These are phyloP conservation scores for Leptinotarsa defecta DNA, from an alignment of 1,140 invertebrate genomes.

Conservation along the genomic window DNA sequence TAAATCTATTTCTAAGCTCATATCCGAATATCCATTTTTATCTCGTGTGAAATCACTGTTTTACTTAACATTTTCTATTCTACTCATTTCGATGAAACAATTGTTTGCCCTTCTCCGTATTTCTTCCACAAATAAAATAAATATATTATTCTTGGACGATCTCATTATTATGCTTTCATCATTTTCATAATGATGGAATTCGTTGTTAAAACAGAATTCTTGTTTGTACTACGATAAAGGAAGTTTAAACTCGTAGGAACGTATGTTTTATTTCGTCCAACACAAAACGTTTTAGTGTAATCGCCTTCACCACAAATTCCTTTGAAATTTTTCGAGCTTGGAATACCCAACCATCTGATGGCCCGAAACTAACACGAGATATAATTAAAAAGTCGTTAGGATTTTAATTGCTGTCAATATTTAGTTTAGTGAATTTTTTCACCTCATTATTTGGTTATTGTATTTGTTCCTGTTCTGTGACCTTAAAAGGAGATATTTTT, in stretches of 20 bases:
- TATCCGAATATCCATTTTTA: too few relatives aligned
- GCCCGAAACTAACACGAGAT: neutral
- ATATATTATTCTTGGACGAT: neutral
- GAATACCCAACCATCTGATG: conserved; percentile 2
- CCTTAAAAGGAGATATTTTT: too few relatives aligned
- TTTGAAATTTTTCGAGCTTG: neutral
- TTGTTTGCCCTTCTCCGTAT: neutral
- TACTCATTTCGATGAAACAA: neutral
- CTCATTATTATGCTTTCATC: neutral
- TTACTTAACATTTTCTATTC: neutral
- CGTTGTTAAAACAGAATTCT: neutral
- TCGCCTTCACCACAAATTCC: neutral
- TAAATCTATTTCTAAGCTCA: too few relatives aligned
- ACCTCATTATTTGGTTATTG: too few relatives aligned
- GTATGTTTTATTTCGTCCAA: conserved; percentile 3
- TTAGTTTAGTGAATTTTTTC: too few relatives aligned
- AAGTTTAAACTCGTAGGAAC: neutral
- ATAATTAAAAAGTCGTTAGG: conserved; percentile 9
- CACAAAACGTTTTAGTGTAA: neutral
- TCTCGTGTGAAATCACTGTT: too few relatives aligned
- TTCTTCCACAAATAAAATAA: neutral
- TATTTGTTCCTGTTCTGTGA: too few relatives aligned
- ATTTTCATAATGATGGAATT: neutral
- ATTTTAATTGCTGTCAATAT: neutral
- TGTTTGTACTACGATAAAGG: neutral